phyloP scores from a whole-genome alignment of 2,888 invertebrate genomes.

The Caenorhabditis parvicauda region DNA sequence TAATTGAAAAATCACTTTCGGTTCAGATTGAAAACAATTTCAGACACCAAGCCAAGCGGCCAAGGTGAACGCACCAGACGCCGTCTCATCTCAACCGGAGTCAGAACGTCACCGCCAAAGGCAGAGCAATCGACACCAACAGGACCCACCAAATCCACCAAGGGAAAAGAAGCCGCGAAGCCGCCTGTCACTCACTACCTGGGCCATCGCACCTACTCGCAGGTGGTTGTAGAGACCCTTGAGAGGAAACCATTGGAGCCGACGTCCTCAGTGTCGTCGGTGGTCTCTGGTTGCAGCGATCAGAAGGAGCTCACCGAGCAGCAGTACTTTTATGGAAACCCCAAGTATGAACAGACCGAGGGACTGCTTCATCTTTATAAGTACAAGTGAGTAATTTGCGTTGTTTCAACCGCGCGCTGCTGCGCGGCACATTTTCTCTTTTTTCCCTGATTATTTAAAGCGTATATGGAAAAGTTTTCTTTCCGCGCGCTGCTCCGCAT shows the following conservation, averaged over 20 bases:
- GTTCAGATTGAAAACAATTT: too few species aligned
- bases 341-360: conserved; percentile 90
- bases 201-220: conserved; percentile 51
- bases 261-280: too few species aligned
- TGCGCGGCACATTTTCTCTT: too few species aligned
- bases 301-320: too few species aligned
- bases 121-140: conserved; percentile 2
- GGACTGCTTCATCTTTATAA: conserved; percentile 95
- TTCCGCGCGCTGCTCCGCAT: too few species aligned
- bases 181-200: conserved; percentile 16
- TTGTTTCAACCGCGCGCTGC: too few species aligned
- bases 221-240: conserved; percentile 51
- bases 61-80: conserved; percentile 31
- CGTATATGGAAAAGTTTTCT: too few species aligned
- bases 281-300: too few species aligned
- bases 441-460: too few species aligned
- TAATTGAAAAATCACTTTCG: too few species aligned
- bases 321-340: conserved; percentile 87
- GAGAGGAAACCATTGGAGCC: too few species aligned
- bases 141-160: conserved; percentile 9
- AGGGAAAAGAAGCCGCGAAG: conserved; percentile 9
- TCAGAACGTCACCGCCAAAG: conserved; percentile 22
- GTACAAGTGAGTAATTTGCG: conserved; percentile 76
- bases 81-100: conserved; percentile 17
- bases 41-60: too few species aligned